Conservation (phyloP, 1,140 invertebrate genomes). For the Macrobrachium rosenbergii region DNA sequence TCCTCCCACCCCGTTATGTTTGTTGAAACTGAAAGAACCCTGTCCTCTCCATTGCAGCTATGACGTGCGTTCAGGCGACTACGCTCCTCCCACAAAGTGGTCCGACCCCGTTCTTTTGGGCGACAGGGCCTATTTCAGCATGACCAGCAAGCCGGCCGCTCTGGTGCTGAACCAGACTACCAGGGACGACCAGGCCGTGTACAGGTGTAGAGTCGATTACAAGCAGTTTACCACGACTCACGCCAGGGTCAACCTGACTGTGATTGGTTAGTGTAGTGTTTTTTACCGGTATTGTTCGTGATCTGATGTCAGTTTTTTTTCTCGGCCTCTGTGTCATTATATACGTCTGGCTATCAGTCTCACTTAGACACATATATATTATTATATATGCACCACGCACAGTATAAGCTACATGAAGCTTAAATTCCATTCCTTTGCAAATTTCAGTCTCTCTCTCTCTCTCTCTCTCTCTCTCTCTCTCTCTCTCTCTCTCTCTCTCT, state of each 20-base stretch:
- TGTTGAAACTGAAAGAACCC: no score
- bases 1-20: no score
- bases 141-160: slow-evolving; percentile 70
- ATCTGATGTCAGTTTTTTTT: background rate
- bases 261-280: slow-evolving; percentile 81
- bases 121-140: slow-evolving; percentile 55
- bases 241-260: slow-evolving; percentile 89
- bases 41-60: background rate
- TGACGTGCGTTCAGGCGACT: slow-evolving; percentile 58
- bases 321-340: background rate
- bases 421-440: no score
- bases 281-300: background rate
- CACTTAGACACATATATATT: no score
- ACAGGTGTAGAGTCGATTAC: slow-evolving; percentile 91
- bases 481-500: no score
- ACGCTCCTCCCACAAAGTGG: slow-evolving; percentile 63
- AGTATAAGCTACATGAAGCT: no score
- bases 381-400: no score
- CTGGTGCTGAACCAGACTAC: slow-evolving; percentile 85
- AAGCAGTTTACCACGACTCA: slow-evolving; percentile 90
- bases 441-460: no score
- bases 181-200: slow-evolving; percentile 85
- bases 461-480: no score
- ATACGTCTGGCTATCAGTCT: no score
- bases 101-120: slow-evolving; percentile 57